These are phyloP conservation scores for Drosophila anceps DNA, from an alignment of 2,888 invertebrate species.

Conservation along the genomic window DNA sequence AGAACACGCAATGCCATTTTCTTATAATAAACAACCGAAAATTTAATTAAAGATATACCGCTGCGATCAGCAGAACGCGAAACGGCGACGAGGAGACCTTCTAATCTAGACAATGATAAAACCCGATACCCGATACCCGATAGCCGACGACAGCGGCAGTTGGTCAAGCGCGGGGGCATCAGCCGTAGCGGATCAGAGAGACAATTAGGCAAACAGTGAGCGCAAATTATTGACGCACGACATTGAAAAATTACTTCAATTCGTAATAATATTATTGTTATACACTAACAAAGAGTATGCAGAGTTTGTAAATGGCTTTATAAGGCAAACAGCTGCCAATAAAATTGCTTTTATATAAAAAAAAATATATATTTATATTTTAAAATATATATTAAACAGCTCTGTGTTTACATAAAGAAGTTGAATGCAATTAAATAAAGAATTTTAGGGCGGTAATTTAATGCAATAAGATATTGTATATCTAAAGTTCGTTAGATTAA, in stretches of 20 bases:
- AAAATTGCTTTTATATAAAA: neutral
- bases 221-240: slow-evolving; percentile 64
- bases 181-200: slow-evolving; percentile 40
- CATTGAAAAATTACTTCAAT: slow-evolving; percentile 58
- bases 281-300: neutral
- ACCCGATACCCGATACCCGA: slow-evolving; percentile 51
- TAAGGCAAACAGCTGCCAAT: neutral
- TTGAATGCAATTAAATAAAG: too few species aligned
- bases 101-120: slow-evolving; percentile 77
- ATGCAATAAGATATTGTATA: too few species aligned
- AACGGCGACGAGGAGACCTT: slow-evolving; percentile 66
- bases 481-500: too few species aligned
- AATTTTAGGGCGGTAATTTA: too few species aligned
- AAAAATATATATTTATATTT: neutral
- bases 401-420: too few species aligned
- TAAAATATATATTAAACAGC: too few species aligned
- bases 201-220: slow-evolving; percentile 71
- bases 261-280: slow-evolving; percentile 36
- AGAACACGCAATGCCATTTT: slow-evolving; percentile 57
- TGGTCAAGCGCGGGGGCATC: slow-evolving; percentile 56
- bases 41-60: slow-evolving; percentile 79
- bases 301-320: neutral
- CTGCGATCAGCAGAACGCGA: slow-evolving; percentile 81
- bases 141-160: slow-evolving; percentile 42
- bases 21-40: slow-evolving; percentile 46